phyloP scores from a whole-genome alignment of 2,888 invertebrate genomes.

The Orthonevra nobilis region DNA sequence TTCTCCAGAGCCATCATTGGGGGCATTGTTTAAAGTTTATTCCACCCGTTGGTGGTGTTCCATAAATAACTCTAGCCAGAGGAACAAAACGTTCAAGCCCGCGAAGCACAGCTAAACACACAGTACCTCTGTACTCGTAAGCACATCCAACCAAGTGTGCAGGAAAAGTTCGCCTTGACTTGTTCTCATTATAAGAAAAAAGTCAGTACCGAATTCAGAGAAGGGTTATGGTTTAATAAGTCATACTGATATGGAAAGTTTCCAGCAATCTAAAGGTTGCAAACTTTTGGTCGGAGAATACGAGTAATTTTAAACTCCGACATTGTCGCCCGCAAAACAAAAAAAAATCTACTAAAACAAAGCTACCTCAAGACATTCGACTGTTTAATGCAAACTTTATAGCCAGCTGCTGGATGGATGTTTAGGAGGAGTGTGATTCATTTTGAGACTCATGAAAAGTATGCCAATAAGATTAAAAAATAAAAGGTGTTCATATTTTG shows the following conservation, averaged over 20 bases:
- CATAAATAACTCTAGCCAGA: conserved; percentile 56
- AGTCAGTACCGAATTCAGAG: neutral
- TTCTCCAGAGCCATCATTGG: conserved; percentile 10
- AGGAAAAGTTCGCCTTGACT: conserved; percentile 42
- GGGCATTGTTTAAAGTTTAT: conserved; percentile 67
- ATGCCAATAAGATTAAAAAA: too few relatives aligned
- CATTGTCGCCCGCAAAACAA: too few relatives aligned
- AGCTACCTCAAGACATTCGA: too few relatives aligned
- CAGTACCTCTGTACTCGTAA: too few relatives aligned
- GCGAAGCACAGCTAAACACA: conserved; percentile 14
- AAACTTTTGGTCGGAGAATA: too few relatives aligned
- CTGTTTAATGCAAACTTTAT: too few relatives aligned
- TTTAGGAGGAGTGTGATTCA: too few relatives aligned
- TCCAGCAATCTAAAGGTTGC: neutral
- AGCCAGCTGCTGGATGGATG: too few relatives aligned
- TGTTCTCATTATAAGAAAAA: conserved; percentile 31
- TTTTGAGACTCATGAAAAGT: too few relatives aligned
- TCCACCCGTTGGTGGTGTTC: conserved; percentile 59
- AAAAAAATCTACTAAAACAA: too few relatives aligned
- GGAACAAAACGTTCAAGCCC: conserved; percentile 21
- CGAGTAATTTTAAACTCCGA: too few relatives aligned
- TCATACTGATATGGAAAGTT: conserved; percentile 8
- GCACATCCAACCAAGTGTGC: conserved; percentile 46
- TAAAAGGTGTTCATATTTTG: too few relatives aligned
- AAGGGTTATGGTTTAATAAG: conserved; percentile 20